A percentile compares a stretch with the other conserved stretches of the same genome.
phyloP scores from a whole-genome alignment of 2,113 vertebrate genomes.

The Sarotherodon lohbergeri region DNA sequence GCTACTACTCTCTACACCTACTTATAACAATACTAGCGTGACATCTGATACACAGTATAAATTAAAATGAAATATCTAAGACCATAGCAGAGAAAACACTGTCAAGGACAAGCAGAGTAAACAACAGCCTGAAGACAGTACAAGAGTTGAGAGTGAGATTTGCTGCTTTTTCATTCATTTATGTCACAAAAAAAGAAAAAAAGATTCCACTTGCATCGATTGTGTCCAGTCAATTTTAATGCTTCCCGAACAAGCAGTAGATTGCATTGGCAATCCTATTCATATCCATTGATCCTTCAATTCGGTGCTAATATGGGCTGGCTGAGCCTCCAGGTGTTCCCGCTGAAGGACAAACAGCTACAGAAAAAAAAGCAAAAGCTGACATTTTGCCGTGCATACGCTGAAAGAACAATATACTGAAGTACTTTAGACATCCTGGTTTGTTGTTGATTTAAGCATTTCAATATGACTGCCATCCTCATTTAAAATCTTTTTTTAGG shows the following conservation, averaged over 20 bases:
- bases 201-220: constrained; percentile 39
- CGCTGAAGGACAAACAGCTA: constrained; percentile 15
- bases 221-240: constrained; percentile 46
- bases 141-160: constrained; percentile 14
- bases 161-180: constrained; percentile 24
- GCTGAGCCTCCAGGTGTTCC: constrained; percentile 40
- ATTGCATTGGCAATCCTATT: constrained; percentile 52
- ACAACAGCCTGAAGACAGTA: constrained; percentile 28
- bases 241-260: constrained; percentile 23
- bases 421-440: neutral
- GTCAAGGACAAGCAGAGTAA: constrained; percentile 24
- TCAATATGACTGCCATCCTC: neutral
- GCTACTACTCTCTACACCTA: neutral
- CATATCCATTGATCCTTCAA: constrained; percentile 46
- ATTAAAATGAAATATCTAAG: neutral
- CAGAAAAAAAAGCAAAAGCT: neutral
- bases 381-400: neutral
- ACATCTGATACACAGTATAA: neutral
- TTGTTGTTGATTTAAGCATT: constrained; percentile 8
- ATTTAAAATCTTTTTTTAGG: neutral
- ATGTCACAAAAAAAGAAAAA: constrained; percentile 3
- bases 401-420: neutral
- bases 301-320: constrained; percentile 17
- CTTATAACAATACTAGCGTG: neutral
- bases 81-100: neutral